Evolutionary conservation across 2,113 vertebrate species (phyloP), one percentile per base, ranked within the genome.

Genomic region (Bagarius yarrelli): DNA sequence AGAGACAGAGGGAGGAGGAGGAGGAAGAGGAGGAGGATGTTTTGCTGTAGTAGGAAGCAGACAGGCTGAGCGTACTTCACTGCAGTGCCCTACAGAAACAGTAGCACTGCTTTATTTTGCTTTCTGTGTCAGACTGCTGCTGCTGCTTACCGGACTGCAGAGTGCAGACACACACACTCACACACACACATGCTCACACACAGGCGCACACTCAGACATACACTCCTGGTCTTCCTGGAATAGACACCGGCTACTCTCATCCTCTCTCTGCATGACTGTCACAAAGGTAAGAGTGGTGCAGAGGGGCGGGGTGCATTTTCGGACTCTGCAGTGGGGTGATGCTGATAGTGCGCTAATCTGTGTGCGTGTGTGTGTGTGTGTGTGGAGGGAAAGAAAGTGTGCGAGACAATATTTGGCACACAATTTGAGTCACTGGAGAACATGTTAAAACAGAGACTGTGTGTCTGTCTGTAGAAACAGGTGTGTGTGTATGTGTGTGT

Each of bases 181-280:
- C 32, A 30, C 15, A 0, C 9, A 47, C 15, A 61, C 75, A 61
- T 57, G 47, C 75, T 40, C 55, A 36, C 34, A 27, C 23, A 47
- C 40, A 52, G 40, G 50, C 59, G 1, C 60, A 36, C 63, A 56
- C 50, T 6, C 76, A 40, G 57, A 61, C 40, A 64, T 59, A 40
- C 64, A 44, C 32, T 27, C 40, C 44, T 56, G 60, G 47, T 63
- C 16, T 78, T 44, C 52, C 63, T 66, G 91, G 90, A 89, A 92
- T 89, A 85, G 84, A 64, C 87, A 88, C 89, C 86, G 83, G 89
- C 88, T 89, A 87, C 91, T 92, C 89, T 88, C 74, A 87, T 87
- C 90, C 90, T 89, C 84, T 92, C 78, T 92, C 95, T 96, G 95
- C 94, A 97, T 97, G 95, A 96, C 95, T 94, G 94, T 95, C 94